Conservation (phyloP, 2,797 vertebrate species). For the Valencia hispanica region DNA sequence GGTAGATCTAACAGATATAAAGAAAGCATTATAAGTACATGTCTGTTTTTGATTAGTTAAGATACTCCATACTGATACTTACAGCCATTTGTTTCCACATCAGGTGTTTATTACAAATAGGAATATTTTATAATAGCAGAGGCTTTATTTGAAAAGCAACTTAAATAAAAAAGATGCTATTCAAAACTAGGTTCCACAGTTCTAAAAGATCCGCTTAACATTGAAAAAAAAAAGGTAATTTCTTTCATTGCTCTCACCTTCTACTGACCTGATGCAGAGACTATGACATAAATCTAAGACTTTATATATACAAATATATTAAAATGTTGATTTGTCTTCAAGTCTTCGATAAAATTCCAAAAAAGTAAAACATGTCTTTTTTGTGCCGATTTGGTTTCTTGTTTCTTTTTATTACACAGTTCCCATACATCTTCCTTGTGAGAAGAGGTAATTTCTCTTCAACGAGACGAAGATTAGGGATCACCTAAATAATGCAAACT, state of each 20-base stretch:
- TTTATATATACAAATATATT: too few species aligned
- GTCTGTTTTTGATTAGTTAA: not conserved
- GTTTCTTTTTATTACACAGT: not conserved
- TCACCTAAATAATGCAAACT: not conserved
- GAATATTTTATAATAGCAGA: not conserved
- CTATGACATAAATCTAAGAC: too few species aligned
- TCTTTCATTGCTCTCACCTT: too few species aligned
- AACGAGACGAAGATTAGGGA: too few species aligned
- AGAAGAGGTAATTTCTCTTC: too few species aligned
- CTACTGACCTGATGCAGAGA: too few species aligned
- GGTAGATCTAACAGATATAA: constrained; percentile 86
- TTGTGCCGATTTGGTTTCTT: too few species aligned
- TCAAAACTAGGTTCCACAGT: not conserved
- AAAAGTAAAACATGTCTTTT: too few species aligned
- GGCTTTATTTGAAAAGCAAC: not conserved
- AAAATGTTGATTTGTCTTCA: too few species aligned
- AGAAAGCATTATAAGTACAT: not conserved
- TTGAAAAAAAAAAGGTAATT: not conserved
- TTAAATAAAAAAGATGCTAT: not conserved
- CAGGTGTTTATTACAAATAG: not conserved
- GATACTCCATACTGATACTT: not conserved
- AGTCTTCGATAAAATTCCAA: too few species aligned
- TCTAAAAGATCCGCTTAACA: not conserved
- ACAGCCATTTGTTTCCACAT: not conserved
- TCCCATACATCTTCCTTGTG: too few species aligned